phyloP scores from a whole-genome alignment of 2,113 vertebrate species.

The Pantherophis guttatus region DNA sequence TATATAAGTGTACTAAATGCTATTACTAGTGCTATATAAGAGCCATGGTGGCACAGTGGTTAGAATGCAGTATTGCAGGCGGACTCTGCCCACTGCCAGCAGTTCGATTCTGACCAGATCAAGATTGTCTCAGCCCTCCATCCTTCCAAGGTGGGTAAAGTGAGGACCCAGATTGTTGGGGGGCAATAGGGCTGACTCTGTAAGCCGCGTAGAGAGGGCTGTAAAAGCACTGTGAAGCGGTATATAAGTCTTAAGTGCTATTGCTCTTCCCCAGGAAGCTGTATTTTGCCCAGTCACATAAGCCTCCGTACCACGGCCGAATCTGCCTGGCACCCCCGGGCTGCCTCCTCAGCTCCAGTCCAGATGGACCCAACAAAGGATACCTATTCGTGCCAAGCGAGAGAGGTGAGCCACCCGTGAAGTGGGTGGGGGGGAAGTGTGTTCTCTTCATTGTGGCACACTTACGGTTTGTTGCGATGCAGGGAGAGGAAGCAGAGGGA shows the following conservation, averaged over 20 bases:
- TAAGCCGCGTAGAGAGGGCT: no score
- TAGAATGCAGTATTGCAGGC: no score
- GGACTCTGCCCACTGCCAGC: no score
- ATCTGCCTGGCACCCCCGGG: constrained; percentile 83
- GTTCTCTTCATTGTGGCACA: neutral
- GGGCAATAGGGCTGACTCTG: no score
- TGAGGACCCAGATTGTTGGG: no score
- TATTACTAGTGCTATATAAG: neutral
- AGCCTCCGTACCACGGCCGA: constrained; percentile 86
- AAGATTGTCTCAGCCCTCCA: no score
- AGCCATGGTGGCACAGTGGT: no score
- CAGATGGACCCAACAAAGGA: constrained; percentile 86
- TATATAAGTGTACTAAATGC: no score
- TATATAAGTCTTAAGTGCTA: no score
- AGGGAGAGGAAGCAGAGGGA: neutral
- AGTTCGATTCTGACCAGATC: no score
- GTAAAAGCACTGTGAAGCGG: no score
- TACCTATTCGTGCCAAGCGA: constrained; percentile 84
- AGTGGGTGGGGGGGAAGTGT: neutral
- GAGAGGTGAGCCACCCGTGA: constrained; percentile 69
- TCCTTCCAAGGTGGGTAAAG: no score
- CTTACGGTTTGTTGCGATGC: neutral
- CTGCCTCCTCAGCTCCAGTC: constrained; percentile 83
- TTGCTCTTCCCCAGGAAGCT: constrained; percentile 75
- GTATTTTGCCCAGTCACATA: constrained; percentile 86